Base-by-base conservation (phyloP, 2,888 invertebrate species). In the Parasteatoda lunata region DNA sequence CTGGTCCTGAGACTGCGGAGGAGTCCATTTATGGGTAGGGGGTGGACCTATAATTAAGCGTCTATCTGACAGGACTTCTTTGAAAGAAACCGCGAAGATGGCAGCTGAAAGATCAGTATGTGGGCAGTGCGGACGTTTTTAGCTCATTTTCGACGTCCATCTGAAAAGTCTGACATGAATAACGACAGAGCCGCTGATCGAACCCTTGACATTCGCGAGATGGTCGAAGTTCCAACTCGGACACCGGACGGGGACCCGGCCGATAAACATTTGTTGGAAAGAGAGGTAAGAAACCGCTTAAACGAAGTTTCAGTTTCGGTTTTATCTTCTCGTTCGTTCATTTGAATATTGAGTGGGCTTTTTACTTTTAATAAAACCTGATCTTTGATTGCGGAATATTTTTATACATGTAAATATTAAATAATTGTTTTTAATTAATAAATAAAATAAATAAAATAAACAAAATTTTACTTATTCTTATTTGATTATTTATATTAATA, bases 261-360 rank as follows among this genome's bases (percentile, higher is more conserved):
- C 6, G 88, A 88, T 49, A 88, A 85, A 47, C 76, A 64, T 64
- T 68, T 88, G 52, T 64, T 88, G 48, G 88, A 88, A n/a, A 64
- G 88, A 48, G 88, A 88, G 88, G 88, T 88, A 48, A 84, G 70
- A 9, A 70, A 77, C 68, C 9, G 11, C 30, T 45, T 47, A 13
- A 59, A 47, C 45, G 11, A 7, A 11, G 54, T 59, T n/a, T 49
- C 70, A 70, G 72, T 77, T 73, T 83, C 15, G 59, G 49, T 77
- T 77, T 80, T 9, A 9, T 47, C 30, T 2, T 30, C 30, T 30
- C 30, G 30, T 30, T 30, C 30, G 30, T 30, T 30, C 30, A 30
- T 30, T 30, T 30, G 30, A 30, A 30, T 30, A 30, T 30, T 30
- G 30, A 30, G 30, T 30, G 30, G 30, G 30, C 30, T 30, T 30